Evolutionary conservation across 2,888 invertebrate genomes (phyloP).

Genomic region (Clanis bilineata): DNA sequence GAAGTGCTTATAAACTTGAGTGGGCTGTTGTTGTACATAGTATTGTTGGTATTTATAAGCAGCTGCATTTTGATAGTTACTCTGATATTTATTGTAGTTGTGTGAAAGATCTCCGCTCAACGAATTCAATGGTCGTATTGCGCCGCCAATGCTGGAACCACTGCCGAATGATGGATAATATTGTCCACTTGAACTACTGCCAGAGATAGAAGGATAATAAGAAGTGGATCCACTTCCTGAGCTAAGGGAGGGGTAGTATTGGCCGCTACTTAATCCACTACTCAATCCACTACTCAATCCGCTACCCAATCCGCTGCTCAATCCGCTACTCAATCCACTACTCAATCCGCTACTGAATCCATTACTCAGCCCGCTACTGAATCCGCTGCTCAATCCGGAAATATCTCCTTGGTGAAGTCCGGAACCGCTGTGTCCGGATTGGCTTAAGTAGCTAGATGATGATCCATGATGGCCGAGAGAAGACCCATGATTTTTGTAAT

Average conservation of each 20-base stretch:
- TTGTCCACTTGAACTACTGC: constrained; percentile 16
- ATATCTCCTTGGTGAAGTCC: constrained; percentile 4
- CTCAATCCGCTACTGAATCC: background rate
- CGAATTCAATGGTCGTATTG: background rate
- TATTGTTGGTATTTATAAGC: constrained; percentile 73
- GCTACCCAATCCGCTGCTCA: background rate
- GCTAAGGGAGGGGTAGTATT: background rate
- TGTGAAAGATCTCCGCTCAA: constrained; percentile 12
- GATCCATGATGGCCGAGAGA: constrained; percentile 31
- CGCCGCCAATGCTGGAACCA: background rate
- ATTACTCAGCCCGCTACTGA: background rate
- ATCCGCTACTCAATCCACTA: background rate
- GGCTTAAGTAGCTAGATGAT: constrained; percentile 22
- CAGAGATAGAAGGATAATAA: background rate
- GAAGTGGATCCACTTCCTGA: background rate
- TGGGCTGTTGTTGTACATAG: constrained; percentile 88
- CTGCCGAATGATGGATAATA: constrained; percentile 23
- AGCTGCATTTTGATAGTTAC: constrained; percentile 37
- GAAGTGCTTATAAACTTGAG: constrained; percentile 84
- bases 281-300: background rate
- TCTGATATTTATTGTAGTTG: constrained; percentile 18
- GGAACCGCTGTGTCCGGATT: constrained; percentile 19
- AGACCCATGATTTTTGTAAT: constrained; percentile 16
- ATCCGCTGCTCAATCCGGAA: background rate
- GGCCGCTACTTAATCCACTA: background rate